A percentile compares a stretch with the other conserved stretches of the same genome.
These are phyloP conservation scores for Sesia apiformis DNA, from an alignment of 2,888 invertebrate genomes.

Conservation along the genomic window DNA sequence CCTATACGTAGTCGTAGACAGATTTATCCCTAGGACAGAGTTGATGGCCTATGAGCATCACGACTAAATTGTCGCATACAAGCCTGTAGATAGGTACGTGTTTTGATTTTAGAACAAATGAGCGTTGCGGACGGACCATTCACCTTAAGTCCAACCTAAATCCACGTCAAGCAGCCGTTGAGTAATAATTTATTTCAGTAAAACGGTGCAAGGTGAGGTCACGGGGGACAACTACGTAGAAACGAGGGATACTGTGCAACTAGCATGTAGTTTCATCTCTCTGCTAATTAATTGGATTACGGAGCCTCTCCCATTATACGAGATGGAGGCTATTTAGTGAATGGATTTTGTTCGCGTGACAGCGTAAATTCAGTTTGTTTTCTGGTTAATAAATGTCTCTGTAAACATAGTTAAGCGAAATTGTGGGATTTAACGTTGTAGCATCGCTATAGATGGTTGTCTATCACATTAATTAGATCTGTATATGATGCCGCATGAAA, in stretches of 20 bases:
- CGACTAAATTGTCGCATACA: no score
- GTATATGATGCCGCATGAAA: no score
- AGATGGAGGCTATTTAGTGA: conserved; percentile 55
- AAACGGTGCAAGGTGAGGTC: conserved; percentile 18
- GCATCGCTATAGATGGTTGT: not conserved
- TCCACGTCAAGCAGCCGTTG: not conserved
- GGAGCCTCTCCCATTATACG: conserved; percentile 50
- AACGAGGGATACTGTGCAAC: conserved; percentile 26
- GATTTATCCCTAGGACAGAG: no score
- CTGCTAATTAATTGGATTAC: conserved; percentile 62
- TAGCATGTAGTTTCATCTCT: conserved; percentile 45
- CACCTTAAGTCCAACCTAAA: not conserved
- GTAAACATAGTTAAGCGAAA: conserved; percentile 37
- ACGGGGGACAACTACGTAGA: conserved; percentile 3
- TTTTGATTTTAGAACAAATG: no score
- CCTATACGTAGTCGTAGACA: no score
- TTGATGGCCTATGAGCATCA: no score
- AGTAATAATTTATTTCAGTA: conserved; percentile 11
- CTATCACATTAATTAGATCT: no score
- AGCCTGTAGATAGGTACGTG: no score
- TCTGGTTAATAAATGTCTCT: conserved; percentile 25
- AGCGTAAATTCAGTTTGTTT: conserved; percentile 43
- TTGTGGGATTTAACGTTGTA: conserved; percentile 3
- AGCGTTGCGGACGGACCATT: no score
- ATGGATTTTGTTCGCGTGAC: conserved; percentile 53